Base-by-base conservation (phyloP, 64 coral and sea anemone species). In the Porites lutea region DNA sequence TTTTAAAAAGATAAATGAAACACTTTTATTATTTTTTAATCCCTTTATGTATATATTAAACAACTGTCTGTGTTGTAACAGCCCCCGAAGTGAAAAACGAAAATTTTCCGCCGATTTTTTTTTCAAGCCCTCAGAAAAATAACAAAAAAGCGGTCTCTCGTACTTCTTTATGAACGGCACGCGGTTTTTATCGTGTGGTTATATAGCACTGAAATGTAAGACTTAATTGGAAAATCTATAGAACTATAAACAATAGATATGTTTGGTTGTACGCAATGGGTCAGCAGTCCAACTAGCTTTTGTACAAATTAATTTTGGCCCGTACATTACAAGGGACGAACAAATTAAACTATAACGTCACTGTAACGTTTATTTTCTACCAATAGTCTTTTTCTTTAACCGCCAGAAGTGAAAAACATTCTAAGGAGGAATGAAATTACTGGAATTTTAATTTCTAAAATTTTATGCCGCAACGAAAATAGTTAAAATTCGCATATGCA, bases 231-330 rank as follows among this genome's bases (percentile, higher is more conserved):
- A 65, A 52, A 84, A 51, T 19, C 61, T 51, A 10, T 46, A n/a
- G 81, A 51, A 52, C 23, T n/a, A 18, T 21, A 67, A 84, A 69
- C 81, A 84, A 68, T 68, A 44, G 47, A n/a, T 67, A 22, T 43
- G 19, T 46, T 51, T 48, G 45, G 15, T 44, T 65, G 37, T 18
- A 65, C 59, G 47, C 81, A 84, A 51, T 65, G 61, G 81, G 64
- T 50, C 22, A 68, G 19, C 37, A 16, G n/a, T 7, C 63, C 19
- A 50, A 63, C 81, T 27, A 63, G 11, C 48, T 68, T 48, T 44
- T 81, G 45, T 50, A 52, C 63, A 68, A 84, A 84, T 84, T 84
- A 51, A 84, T 69, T 69, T 69, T 19, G 16, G 16, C 16, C 4
- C 48, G 50, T 68, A 6, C 5, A 48, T 57, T 65, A 37, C 27